Evolutionary conservation across 2,797 vertebrate species (phyloP).

Genomic region (Acridotheres tristis): DNA sequence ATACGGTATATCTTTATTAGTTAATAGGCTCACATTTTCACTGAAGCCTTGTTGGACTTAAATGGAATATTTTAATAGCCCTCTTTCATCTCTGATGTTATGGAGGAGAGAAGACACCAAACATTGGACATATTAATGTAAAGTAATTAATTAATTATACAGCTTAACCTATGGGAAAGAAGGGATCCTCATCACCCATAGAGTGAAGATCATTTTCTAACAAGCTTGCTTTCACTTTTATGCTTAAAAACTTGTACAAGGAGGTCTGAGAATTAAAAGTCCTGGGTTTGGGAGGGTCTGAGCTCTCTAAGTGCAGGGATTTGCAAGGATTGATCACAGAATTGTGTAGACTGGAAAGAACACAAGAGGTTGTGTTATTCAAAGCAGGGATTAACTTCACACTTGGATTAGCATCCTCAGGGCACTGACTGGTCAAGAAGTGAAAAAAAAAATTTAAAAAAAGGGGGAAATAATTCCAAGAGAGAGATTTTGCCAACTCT

Average conservation of each 20-base stretch:
- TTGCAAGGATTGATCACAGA: background rate
- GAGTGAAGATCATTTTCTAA: background rate
- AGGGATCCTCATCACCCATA: background rate
- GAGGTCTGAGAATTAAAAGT: background rate
- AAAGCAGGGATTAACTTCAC: background rate
- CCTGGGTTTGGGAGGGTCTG: fast-evolving
- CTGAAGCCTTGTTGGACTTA: background rate
- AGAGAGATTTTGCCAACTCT: background rate
- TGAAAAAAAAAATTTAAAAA: no score
- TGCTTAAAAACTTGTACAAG: background rate
- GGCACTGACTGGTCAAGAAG: background rate
- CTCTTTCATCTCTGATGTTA: background rate
- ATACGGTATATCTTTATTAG: background rate
- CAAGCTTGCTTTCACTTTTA: background rate
- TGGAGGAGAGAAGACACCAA: background rate
- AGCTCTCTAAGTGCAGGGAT: background rate
- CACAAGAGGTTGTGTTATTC: background rate
- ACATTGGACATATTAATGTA: background rate
- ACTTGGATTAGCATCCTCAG: background rate
- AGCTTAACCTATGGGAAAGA: background rate
- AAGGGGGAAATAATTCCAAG: background rate
- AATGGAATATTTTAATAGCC: background rate
- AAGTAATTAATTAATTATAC: no score
- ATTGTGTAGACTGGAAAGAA: background rate
- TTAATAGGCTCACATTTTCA: background rate